phyloP scores from a whole-genome alignment of 2,888 invertebrate genomes.

The Cryptocheilus praepositus region DNA sequence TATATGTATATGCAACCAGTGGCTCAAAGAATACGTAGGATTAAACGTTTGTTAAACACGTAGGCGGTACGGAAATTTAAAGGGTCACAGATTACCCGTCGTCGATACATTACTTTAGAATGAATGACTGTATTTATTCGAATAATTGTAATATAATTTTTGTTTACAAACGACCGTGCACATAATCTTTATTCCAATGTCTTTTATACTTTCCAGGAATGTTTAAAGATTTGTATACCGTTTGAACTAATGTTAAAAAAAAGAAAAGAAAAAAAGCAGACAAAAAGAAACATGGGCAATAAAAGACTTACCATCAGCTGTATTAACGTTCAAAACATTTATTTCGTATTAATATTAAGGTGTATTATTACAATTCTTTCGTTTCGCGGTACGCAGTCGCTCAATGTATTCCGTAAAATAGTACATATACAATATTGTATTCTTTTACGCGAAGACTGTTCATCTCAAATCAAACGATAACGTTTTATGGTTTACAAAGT shows the following conservation, averaged over 20 bases:
- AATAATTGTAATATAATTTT: constrained; percentile 33
- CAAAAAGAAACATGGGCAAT: too few species aligned
- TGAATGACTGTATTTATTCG: constrained; percentile 27
- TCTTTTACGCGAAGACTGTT: constrained; percentile 30
- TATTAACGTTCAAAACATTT: constrained; percentile 66
- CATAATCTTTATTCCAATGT: background rate
- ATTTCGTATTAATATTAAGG: constrained; percentile 57
- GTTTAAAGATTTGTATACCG: background rate
- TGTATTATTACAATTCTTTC: constrained; percentile 57
- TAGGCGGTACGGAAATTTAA: too few species aligned
- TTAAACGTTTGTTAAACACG: too few species aligned
- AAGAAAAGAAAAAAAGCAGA: too few species aligned
- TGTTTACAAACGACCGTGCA: constrained; percentile 21
- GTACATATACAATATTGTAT: constrained; percentile 53
- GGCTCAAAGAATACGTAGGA: too few species aligned
- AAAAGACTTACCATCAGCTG: too few species aligned
- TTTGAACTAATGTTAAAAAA: too few species aligned
- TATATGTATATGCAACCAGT: too few species aligned
- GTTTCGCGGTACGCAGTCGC: constrained; percentile 47
- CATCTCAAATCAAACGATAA: constrained; percentile 34
- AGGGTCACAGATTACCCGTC: too few species aligned
- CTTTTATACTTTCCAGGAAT: constrained; percentile 11
- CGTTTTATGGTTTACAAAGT: constrained; percentile 42
- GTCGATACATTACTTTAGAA: too few species aligned
- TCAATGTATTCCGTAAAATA: constrained; percentile 56